Evolutionary conservation across 2,113 vertebrate species (phyloP).

Genomic region (Peromyscus californicus): DNA sequence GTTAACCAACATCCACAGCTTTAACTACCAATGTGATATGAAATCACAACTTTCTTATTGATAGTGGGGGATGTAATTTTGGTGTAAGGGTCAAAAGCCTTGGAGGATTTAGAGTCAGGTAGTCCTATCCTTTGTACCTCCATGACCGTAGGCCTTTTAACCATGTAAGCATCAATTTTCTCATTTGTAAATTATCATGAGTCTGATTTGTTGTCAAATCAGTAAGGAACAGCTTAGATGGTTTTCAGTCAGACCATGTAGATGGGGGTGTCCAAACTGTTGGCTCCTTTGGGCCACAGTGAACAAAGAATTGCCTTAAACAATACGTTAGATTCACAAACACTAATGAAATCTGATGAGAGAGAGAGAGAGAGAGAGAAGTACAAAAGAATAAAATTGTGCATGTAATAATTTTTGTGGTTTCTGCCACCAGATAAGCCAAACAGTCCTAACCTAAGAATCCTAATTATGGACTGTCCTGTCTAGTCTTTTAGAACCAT

Average conservation of each 20-base stretch:
- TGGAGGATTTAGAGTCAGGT: not conserved
- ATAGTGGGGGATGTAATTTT: not conserved
- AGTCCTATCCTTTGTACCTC: not conserved
- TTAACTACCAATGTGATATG: not conserved
- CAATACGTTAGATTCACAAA: not conserved
- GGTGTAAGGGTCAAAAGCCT: conserved; percentile 36
- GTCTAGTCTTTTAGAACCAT: not conserved
- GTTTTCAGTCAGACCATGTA: conserved; percentile 4
- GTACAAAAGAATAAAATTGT: not conserved
- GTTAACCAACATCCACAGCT: not conserved
- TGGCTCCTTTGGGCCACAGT: not conserved
- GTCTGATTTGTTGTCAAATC: conserved; percentile 12
- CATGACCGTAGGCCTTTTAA: not conserved
- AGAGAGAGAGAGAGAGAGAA: no score
- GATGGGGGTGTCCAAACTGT: not conserved
- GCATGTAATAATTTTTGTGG: not conserved
- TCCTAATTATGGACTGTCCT: not conserved
- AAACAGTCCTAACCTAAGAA: not conserved
- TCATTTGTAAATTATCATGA: not conserved
- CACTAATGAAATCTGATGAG: not conserved
- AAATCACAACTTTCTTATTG: not conserved
- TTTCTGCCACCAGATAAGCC: not conserved
- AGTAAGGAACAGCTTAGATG: not conserved
- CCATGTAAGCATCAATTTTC: not conserved
- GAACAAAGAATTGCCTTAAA: not conserved